Base-by-base conservation (phyloP, 2,113 vertebrate genomes). In the Atherinomorus stipes region DNA sequence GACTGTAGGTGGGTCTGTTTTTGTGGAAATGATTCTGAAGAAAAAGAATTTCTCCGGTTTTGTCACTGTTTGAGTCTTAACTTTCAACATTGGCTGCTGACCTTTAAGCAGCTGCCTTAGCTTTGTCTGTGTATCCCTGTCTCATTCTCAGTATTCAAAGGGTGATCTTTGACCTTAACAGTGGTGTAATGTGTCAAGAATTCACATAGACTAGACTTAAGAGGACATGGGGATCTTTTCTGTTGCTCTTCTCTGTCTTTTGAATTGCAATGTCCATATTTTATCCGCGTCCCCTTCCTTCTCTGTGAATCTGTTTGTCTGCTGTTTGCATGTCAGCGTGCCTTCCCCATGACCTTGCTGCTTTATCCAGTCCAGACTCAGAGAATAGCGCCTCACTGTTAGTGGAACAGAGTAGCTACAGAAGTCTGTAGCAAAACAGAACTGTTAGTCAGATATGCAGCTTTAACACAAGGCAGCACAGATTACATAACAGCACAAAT, bases 401-500 rank as follows among this genome's bases (percentile, higher is more conserved):
- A 77, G 64, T 64, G 52, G 71, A 89, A 91, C 86, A 88, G 83
- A 84, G 83, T 68, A 5, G 67, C 85, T 50, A 84, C 84, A 88
- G 65, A 86, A 53, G 72, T 88, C 78, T 86, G 81, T 67, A 83
- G 87, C 76, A 73, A 76, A 88, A 86, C 71, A 77, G 38, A 61
- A 22, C 71, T 58, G 70, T 59, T 70, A 49, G 75, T 58, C 69
- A 78, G 70, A 84, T 47, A 75, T 56, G 56, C 80, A 75, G 34
- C 69, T 49, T 22, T 62, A 71, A 84, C 66, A 57, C 76, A 87
- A 77, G 81, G 76, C 86, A 84, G 81, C 58, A 13, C 22, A 0
- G 5, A 42, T 89, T 88, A 76, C 64, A 26, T 67, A 85, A 89
- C 69, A 0, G 34, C 49, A 18, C 25, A 18, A 22, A 4, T 34